Evolutionary conservation across 1,140 invertebrate genomes (phyloP).

Genomic region (Philaenus spumarius): DNA sequence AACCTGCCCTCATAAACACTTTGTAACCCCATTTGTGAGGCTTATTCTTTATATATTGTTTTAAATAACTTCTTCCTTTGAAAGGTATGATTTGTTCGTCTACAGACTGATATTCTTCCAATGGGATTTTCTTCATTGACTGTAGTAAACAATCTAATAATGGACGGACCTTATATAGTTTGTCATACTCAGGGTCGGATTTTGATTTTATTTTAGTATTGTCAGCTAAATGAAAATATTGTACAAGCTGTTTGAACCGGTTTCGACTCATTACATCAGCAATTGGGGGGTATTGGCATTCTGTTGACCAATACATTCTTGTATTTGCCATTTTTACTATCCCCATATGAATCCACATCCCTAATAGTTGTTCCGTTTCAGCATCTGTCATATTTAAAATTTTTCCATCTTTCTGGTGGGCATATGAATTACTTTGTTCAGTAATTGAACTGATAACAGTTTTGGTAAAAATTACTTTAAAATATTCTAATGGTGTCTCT

Average conservation of each 20-base stretch:
- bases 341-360: constrained; percentile 1
- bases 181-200: too few relatives aligned
- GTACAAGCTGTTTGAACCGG: neutral
- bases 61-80: too few relatives aligned
- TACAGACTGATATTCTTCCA: too few relatives aligned
- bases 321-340: neutral
- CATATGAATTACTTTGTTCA: constrained; percentile 2
- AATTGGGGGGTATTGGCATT: neutral
- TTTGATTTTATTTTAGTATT: too few relatives aligned
- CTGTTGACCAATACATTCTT: neutral
- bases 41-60: too few relatives aligned
- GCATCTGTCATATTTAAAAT: constrained; percentile 1
- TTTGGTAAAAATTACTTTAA: neutral
- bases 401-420: constrained; percentile 1
- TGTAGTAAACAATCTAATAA: too few relatives aligned
- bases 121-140: too few relatives aligned
- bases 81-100: too few relatives aligned
- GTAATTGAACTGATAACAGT: neutral
- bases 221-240: too few relatives aligned
- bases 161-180: too few relatives aligned
- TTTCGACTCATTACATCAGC: neutral
- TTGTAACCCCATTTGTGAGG: too few relatives aligned
- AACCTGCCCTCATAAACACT: too few relatives aligned
- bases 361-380: constrained; percentile 19
- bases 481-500: neutral